Evolutionary conservation across 2,888 invertebrate genomes (phyloP), one percentile per base, ranked within the genome.

Genomic region (Hypena proboscidalis): DNA sequence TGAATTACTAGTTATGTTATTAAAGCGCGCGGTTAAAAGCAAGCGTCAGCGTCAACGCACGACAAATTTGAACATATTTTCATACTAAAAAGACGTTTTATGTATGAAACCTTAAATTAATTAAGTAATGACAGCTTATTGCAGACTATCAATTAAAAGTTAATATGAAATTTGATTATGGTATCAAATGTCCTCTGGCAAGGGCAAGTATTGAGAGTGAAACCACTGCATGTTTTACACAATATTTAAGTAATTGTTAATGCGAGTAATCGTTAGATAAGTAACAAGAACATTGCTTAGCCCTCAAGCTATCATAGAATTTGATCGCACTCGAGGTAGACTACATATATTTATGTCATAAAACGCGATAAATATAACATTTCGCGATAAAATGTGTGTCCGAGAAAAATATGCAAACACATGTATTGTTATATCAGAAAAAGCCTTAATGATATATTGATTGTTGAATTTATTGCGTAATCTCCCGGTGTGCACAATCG

Each of bases 401-500:
- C 8, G 41, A 52, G 40, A 33, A 46, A 45, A 50, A 35, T 35
- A 40, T 45, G 26, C 45, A 48, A 54, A 43, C 45, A 47, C 48
- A 30, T 47, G 29, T 22, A 27, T 40, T 27, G 39, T 38, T 54
- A 37, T 56, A 60, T 38, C 40, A 56, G 55, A 54, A 47, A 48
- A 66, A 61, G 51, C 53, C 30, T 31, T 48, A 46, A 31, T 35
- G 33, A 31, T 48, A 43, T 50, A 32, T 56, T 46, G 52, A 55
- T 36, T 65, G 46, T 42, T 48, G 60, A 32, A 37, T n/a, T 32
- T 43, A 51, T 38, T 48, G 60, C 51, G 69, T 70, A 71, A 55
- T 63, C 68, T 62, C 40, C 41, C 50, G 64, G 67, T 61, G 64
- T 69, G 66, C 60, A 57, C 52, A 49, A 31, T 54, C 54, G 52